Conservation (phyloP, 2,888 invertebrate genomes). For the Ptychoptera albimana region DNA sequence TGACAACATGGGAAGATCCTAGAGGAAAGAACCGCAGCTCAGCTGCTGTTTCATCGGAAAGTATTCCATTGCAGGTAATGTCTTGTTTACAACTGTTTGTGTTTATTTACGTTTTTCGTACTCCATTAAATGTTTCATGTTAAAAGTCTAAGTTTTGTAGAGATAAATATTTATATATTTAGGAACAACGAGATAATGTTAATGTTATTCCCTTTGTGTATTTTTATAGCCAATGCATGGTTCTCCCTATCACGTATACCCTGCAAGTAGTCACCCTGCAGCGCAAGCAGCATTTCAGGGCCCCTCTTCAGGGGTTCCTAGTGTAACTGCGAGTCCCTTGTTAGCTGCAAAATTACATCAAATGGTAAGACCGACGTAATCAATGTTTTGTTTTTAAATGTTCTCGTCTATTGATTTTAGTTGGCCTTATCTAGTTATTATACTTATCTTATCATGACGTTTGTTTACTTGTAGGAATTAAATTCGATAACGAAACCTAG, state of each 20-base stretch:
- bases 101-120: conserved; percentile 5
- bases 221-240: conserved; percentile 38
- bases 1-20: conserved; percentile 66
- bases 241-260: conserved; percentile 61
- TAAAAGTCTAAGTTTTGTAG: not conserved
- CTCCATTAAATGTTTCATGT: conserved; percentile 6
- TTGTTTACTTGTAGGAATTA: conserved; percentile 21
- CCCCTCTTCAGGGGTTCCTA: conserved; percentile 23
- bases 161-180: too few relatives aligned
- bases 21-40: conserved; percentile 37
- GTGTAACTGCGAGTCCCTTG: conserved; percentile 28
- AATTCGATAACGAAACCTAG: conserved; percentile 21
- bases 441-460: not conserved
- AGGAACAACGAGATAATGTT: not conserved
- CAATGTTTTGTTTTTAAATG: not conserved
- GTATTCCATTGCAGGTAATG: conserved; percentile 45
- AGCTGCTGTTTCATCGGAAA: conserved; percentile 37
- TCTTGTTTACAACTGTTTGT: not conserved
- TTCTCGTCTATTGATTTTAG: conserved; percentile 5
- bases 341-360: conserved; percentile 20
- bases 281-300: conserved; percentile 41
- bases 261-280: conserved; percentile 42
- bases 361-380: conserved; percentile 12
- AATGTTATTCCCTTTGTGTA: conserved; percentile 6
- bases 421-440: not conserved